phyloP scores from a whole-genome alignment of 1,140 invertebrate species.

The Chironomus tepperi region DNA sequence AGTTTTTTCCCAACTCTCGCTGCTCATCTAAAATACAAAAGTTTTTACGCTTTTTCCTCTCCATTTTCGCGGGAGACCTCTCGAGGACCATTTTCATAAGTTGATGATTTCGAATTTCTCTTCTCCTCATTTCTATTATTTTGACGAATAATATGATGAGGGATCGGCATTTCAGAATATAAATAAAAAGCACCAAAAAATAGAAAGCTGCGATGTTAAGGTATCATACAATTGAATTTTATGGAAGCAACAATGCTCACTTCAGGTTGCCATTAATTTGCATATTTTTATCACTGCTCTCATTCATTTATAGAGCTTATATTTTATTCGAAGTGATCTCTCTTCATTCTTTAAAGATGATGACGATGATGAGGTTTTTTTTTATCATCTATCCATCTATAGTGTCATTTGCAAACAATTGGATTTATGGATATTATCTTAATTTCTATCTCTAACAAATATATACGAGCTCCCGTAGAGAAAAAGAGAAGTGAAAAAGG shows the following conservation, averaged over 20 bases:
- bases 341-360: too few relatives aligned
- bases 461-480: too few relatives aligned
- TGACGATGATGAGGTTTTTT: too few relatives aligned
- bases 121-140: neutral
- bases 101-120: neutral
- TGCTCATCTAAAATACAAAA: neutral
- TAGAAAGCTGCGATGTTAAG: too few relatives aligned
- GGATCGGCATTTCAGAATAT: neutral
- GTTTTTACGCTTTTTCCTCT: neutral
- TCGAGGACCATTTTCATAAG: neutral
- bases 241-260: neutral
- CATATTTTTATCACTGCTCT: neutral
- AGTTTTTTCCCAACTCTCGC: neutral
- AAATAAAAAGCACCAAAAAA: too few relatives aligned
- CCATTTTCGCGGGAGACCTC: neutral
- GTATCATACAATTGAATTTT: neutral
- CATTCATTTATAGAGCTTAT: neutral
- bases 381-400: too few relatives aligned
- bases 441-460: neutral
- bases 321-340: neutral
- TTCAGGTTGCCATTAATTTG: conserved; percentile 8
- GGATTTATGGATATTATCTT: neutral
- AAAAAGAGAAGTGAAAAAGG: too few relatives aligned
- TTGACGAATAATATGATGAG: neutral
- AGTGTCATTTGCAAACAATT: neutral